These are phyloP conservation scores for Acanthosepion esculentum DNA, from an alignment of 2,888 invertebrate species.

Conservation along the genomic window DNA sequence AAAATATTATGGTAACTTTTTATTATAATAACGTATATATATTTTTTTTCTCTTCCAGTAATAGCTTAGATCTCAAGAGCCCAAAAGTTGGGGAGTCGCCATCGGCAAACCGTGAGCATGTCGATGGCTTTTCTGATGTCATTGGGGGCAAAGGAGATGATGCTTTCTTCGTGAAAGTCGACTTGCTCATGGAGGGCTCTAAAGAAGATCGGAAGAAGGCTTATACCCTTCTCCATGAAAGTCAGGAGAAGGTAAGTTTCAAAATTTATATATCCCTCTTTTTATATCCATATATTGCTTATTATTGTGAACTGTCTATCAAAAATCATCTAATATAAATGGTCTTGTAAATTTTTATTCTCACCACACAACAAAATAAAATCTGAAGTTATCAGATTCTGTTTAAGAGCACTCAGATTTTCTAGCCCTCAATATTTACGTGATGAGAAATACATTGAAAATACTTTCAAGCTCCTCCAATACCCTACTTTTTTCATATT, in stretches of 20 bases:
- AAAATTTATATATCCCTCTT: not conserved
- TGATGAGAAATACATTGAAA: no score
- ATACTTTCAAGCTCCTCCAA: no score
- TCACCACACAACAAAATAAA: no score
- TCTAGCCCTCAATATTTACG: no score
- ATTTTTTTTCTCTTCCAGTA: not conserved
- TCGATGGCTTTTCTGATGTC: conserved; percentile 38
- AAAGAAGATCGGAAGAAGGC: conserved; percentile 71
- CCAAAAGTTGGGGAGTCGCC: conserved; percentile 41
- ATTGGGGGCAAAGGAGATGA: conserved; percentile 48
- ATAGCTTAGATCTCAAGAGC: conserved; percentile 1
- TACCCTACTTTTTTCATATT: no score
- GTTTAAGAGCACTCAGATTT: no score
- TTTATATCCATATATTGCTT: not conserved
- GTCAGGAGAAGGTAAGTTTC: conserved; percentile 66
- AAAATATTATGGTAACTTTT: not conserved
- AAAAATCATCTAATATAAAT: no score
- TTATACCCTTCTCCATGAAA: conserved; percentile 67
- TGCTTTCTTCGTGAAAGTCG: conserved; percentile 66
- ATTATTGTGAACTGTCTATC: no score
- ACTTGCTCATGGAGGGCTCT: conserved; percentile 72
- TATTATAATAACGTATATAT: not conserved
- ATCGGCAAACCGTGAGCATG: conserved; percentile 37
- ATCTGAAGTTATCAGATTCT: no score
- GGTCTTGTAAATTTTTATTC: no score